Percentiles rank a stretch among this genome's conserved stretches.
phyloP scores from a whole-genome alignment of 2,113 vertebrate genomes.

The Chinchilla lanigera region DNA sequence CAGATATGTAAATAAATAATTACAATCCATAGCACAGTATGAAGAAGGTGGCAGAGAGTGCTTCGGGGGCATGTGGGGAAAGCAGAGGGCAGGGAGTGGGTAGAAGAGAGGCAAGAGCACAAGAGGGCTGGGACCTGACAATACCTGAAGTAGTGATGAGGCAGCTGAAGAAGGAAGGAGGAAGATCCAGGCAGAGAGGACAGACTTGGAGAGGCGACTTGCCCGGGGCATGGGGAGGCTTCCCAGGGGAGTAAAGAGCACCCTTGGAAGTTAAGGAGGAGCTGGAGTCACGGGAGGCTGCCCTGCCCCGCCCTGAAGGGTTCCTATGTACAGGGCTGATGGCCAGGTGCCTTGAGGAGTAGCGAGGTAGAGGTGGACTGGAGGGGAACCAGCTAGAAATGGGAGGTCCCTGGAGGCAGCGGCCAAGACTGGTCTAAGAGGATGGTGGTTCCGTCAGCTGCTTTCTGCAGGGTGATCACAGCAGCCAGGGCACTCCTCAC shows the following conservation, averaged over 20 bases:
- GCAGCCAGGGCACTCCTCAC: too few relatives aligned
- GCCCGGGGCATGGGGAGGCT: neutral
- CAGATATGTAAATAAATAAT: slow-evolving; percentile 49
- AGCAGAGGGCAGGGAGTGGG: neutral
- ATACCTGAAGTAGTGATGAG: neutral
- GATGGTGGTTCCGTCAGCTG: neutral
- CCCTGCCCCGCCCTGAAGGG: neutral
- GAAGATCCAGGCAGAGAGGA: neutral
- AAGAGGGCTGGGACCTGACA: neutral
- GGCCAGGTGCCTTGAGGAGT: neutral
- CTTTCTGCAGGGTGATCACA: neutral
- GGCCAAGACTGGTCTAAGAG: neutral
- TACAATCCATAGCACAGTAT: neutral
- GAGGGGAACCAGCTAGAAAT: neutral
- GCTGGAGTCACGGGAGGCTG: rapidly evolving
- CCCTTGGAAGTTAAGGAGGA: neutral
- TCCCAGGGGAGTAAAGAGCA: neutral
- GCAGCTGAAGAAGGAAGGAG: neutral
- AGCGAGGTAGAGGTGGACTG: neutral
- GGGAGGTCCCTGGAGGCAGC: neutral
- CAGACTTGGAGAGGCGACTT: neutral
- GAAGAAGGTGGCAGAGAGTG: neutral
- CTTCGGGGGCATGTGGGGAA: rapidly evolving
- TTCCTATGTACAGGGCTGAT: neutral
- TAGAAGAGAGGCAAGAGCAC: neutral